Evolutionary conservation across 2,797 vertebrate genomes (phyloP).

Genomic region (Megaceryle alcyon): DNA sequence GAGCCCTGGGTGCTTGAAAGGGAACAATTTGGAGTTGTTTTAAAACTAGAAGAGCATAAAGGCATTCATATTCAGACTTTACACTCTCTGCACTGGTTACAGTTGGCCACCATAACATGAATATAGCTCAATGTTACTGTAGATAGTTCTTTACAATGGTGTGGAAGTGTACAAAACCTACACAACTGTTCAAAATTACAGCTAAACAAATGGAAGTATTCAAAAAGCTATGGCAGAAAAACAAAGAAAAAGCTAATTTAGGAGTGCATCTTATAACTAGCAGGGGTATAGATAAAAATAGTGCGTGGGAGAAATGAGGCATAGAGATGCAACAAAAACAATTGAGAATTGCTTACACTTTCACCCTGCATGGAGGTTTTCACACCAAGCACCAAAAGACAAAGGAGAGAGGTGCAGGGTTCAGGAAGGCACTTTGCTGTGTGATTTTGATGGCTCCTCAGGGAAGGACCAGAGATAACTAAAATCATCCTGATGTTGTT

Average conservation of each 20-base stretch:
- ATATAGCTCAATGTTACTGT: background rate
- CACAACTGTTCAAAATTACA: background rate
- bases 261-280: background rate
- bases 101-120: accelerated
- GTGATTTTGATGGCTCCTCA: background rate
- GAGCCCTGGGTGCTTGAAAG: background rate
- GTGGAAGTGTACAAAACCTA: background rate
- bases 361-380: background rate
- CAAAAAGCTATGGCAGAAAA: background rate
- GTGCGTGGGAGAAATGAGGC: background rate
- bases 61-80: background rate
- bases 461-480: background rate
- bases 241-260: background rate
- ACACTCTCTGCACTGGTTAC: background rate
- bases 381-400: background rate
- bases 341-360: background rate
- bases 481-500: background rate
- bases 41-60: background rate
- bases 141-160: background rate
- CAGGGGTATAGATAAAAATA: background rate
- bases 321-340: background rate
- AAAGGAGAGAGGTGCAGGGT: accelerated
- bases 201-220: background rate
- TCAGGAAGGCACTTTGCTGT: background rate
- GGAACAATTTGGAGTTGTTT: background rate